Base-by-base conservation (phyloP, 1,140 invertebrate species). In the Plutomurus gul region DNA sequence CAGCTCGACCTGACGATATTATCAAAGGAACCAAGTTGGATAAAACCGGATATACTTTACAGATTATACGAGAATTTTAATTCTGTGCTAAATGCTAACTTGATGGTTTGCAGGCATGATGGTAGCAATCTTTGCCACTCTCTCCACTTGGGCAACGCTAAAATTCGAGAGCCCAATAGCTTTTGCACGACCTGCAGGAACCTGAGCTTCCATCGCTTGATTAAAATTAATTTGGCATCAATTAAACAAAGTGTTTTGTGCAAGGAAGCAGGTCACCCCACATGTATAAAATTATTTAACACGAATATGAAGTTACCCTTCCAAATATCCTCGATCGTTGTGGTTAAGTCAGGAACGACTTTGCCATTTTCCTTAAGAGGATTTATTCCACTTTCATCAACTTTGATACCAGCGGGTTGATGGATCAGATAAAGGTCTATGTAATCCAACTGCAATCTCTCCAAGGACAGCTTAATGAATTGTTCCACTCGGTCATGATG, bases 391-490 rank as follows among this genome's bases (percentile, higher is more conserved):
- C 84, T 74, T 60, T 76, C 27, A 76, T 80, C 81, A 75, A 84
- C 84, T 56, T 84, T 82, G 18, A 85, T 73, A 0, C 85, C 85
- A 25, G 84, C 78, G 18, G 88, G 88, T 0, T 77, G 65, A 81
- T 89, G 87, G 33, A 88, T 84, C 3, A 89, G 81, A 80, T 88
- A 96, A 75, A 96, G 88, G 85, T 97, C 95, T 5, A 96, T 86
- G 85, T 96, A 96, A 75, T 92, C 90, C 74, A 95, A 84, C 79
- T 92, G 89, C 18, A 96, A 87, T 40, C 89, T 90, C 70, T 90
- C 86, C 30, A 96, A 86, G 0, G 94, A 95, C 73, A 91, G 86
- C 33, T 91, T 90, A n/a, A 96, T 85, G 80, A 90, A 93, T 8
- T 46, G 30, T 60, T 75, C 77, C 3, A 79, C 77, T 16, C 73